Evolutionary conservation across 2,797 vertebrate species (phyloP).

Genomic region (Rhinoraja longicauda): DNA sequence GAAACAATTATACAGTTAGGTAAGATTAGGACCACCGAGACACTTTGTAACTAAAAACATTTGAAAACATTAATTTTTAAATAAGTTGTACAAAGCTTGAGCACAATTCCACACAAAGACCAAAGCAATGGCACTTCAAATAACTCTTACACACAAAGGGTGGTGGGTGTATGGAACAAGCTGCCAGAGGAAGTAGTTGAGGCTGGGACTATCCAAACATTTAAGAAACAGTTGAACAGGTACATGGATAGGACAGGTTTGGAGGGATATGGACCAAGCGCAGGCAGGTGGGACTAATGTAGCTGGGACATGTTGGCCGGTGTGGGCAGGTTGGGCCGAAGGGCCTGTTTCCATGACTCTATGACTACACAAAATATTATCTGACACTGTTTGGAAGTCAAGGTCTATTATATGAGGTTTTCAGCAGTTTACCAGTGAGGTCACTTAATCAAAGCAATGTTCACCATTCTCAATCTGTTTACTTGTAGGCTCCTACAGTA

Average conservation of each 20-base stretch:
- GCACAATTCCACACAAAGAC: neutral
- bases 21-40: neutral
- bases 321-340: no score
- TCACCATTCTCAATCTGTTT: neutral
- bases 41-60: neutral
- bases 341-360: no score
- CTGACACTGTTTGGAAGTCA: neutral
- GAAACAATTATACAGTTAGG: neutral
- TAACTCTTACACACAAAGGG: neutral
- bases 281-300: no score
- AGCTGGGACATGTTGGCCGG: no score
- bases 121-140: neutral
- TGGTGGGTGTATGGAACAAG: no score
- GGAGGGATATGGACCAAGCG: no score
- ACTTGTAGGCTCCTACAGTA: neutral
- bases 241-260: no score
- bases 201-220: no score
- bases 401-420: neutral
- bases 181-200: no score
- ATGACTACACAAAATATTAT: neutral
- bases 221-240: no score
- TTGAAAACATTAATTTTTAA: constrained; percentile 1
- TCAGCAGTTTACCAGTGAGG: neutral
- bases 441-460: neutral
- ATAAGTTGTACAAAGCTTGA: neutral